These are phyloP conservation scores for Eumerus sabulonum DNA, from an alignment of 2,888 invertebrate species.

Conservation along the genomic window DNA sequence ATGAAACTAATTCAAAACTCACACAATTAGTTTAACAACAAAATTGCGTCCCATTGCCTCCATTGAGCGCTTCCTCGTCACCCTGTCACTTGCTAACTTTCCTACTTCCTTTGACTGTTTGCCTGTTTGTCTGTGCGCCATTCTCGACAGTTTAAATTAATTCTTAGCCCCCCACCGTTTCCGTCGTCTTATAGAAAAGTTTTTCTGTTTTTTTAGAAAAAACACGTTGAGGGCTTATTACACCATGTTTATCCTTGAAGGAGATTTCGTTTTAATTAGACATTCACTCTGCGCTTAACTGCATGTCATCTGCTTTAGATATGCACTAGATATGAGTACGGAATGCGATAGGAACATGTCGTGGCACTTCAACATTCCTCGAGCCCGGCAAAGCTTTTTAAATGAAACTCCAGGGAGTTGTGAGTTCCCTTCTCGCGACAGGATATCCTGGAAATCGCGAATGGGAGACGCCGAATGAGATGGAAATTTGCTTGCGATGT, in stretches of 20 bases:
- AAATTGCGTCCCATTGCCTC: conserved; percentile 17
- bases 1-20: no score
- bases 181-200: no score
- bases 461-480: neutral
- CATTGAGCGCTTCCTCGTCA: conserved; percentile 11
- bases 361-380: conserved; percentile 27
- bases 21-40: neutral
- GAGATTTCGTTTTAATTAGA: conserved; percentile 49
- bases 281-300: conserved; percentile 10
- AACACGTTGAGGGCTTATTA: conserved; percentile 35
- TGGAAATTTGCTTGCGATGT: conserved; percentile 41
- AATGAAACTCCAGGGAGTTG: conserved; percentile 33
- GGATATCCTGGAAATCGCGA: neutral
- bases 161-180: neutral
- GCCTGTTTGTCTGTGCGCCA: conserved; percentile 14
- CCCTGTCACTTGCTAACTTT: conserved; percentile 19
- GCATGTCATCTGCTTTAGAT: neutral
- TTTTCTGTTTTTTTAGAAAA: conserved; percentile 18
- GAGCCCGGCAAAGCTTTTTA: conserved; percentile 9
- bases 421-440: conserved; percentile 5
- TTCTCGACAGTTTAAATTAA: conserved; percentile 21
- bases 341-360: conserved; percentile 9
- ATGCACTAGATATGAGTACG: neutral
- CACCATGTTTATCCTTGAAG: conserved; percentile 27
- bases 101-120: conserved; percentile 23